phyloP scores from a whole-genome alignment of 2,797 vertebrate genomes.

The Emys orbicularis region DNA sequence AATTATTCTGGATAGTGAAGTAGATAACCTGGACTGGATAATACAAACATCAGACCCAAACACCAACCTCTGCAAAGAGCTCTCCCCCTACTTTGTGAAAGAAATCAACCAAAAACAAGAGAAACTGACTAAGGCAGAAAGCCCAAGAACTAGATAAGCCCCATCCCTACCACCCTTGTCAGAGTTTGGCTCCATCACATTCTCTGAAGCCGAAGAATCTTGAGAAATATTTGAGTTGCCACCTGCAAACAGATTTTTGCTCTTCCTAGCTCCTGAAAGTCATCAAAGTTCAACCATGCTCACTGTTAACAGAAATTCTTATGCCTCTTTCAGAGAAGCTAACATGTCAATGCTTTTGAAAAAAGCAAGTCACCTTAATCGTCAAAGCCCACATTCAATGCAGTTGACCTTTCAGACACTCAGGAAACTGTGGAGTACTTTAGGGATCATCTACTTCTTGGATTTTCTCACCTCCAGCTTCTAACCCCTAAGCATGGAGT shows the following conservation, averaged over 20 bases:
- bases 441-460: background rate
- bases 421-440: background rate
- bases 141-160: background rate
- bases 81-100: background rate
- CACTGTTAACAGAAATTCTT: background rate
- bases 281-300: background rate
- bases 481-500: background rate
- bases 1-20: slow-evolving; percentile 15
- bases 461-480: background rate
- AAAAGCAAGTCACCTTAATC: background rate
- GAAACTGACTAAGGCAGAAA: background rate
- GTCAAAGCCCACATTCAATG: background rate
- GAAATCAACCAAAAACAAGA: background rate
- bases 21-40: background rate
- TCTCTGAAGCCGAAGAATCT: background rate
- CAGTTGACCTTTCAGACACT: background rate
- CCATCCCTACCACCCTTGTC: background rate
- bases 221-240: background rate
- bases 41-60: background rate
- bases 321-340: background rate
- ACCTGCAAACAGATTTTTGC: background rate
- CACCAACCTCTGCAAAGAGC: background rate
- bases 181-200: background rate
- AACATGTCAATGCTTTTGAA: background rate
- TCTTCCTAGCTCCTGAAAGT: background rate